Conservation (phyloP, 2,797 vertebrate species). For the Cyclopterus lumpus region DNA sequence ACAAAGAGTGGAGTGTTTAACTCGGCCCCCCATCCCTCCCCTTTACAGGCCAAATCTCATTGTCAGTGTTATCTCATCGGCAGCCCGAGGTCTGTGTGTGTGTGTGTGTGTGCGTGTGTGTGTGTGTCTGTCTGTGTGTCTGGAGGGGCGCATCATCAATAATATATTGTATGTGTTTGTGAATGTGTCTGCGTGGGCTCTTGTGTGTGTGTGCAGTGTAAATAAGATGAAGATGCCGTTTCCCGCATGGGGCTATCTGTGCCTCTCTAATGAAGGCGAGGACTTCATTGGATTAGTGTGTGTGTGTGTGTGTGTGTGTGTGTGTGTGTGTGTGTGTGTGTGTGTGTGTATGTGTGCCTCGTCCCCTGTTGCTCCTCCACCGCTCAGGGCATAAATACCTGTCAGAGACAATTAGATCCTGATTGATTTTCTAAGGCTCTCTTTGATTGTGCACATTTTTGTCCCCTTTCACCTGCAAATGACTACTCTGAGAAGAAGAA, state of each 20-base stretch:
- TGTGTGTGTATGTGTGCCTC: slow-evolving; percentile 13
- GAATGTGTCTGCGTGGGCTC: slow-evolving; percentile 18
- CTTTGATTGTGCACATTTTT: slow-evolving; percentile 74
- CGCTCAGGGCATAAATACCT: slow-evolving; percentile 79
- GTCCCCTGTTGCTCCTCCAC: slow-evolving; percentile 50
- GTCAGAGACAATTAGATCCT: slow-evolving; percentile 84
- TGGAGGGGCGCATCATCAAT: slow-evolving; percentile 27
- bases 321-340: slow-evolving; percentile 24
- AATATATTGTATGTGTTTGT: slow-evolving; percentile 24
- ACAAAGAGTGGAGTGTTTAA: slow-evolving; percentile 51
- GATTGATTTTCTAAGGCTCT: slow-evolving; percentile 82
- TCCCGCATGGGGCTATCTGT: slow-evolving; percentile 71
- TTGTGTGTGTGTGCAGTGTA: slow-evolving; percentile 32
- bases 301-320: slow-evolving; percentile 13
- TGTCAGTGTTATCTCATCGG: slow-evolving; percentile 44
- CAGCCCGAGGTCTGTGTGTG: slow-evolving; percentile 24
- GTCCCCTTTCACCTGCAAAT: slow-evolving; percentile 76
- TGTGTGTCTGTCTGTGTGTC: slow-evolving; percentile 13
- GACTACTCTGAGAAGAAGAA: slow-evolving; percentile 72
- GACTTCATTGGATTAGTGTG: slow-evolving; percentile 72
- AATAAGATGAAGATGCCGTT: slow-evolving; percentile 68
- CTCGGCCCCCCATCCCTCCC: slow-evolving; percentile 4
- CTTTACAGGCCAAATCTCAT: slow-evolving; percentile 31
- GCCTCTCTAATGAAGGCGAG: slow-evolving; percentile 66
- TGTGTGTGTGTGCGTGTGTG: slow-evolving; percentile 14